Base-by-base conservation (phyloP, 2,113 vertebrate species). In the Spheniscus mendiculus region DNA sequence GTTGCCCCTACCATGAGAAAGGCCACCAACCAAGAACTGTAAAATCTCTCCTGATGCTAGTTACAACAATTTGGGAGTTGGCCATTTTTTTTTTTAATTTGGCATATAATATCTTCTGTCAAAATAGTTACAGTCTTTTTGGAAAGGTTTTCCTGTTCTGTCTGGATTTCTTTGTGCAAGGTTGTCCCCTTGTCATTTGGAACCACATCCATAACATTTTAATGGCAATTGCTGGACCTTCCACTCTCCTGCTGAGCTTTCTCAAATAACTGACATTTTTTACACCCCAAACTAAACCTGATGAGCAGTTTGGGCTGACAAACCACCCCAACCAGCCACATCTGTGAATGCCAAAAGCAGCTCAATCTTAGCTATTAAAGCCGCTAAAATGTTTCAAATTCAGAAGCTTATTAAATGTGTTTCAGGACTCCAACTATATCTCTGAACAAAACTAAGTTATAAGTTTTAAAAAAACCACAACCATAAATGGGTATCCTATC, bases 131-230 rank as follows among this genome's bases (percentile, higher is more conserved):
- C 38, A 74, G 42, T 20, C 23, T 76, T 87, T 80, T 76, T 59
- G 58, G 83, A 90, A 92, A 88, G 40, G 56, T 83, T 88, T 90
- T 79, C 44, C 74, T 83, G 49, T 76, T 77, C 62, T 92, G 52
- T 69, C 85, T 86, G 49, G 8, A 67, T 78, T 91, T 92, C 58
- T 81, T 84, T 82, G 55, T 74, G 32, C 34, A 62, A 78, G 88
- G 61, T 70, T 91, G 38, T 78, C 52, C 36, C 77, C 61, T 77
- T 96, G 91, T 85, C 89, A 91, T 71, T 71, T 93, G 59, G 65
- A 93, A 71, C 42, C 15, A 71, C 61, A 71, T 87, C 69, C 61
- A 34, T 73, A 92, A 89, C 81, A 87, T 96, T 96, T 95, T 87
- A 87, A 62, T 61, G 83, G 73, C 83, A 95, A 56, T 26, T 84